Conservation (phyloP, 2,113 vertebrate genomes). For the Scartelaos histophorus region DNA sequence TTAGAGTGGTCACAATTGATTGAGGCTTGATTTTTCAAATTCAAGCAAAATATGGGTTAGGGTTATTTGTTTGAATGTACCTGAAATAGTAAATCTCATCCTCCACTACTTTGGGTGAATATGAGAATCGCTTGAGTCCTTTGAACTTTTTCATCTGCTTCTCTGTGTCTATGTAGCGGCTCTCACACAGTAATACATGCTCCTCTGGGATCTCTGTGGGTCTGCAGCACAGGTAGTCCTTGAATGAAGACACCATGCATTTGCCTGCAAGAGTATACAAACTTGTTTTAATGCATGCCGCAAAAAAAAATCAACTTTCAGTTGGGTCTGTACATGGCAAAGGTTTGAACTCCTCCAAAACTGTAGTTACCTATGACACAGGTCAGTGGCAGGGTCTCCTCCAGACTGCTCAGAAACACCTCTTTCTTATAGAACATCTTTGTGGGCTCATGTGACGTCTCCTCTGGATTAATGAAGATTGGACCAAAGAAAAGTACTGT, state of each 20-base stretch:
- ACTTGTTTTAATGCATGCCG: neutral
- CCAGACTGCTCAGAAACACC: constrained; percentile 93
- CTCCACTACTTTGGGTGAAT: constrained; percentile 96
- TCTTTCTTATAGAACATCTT: constrained; percentile 99
- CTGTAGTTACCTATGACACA: constrained; percentile 86
- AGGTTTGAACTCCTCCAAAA: neutral
- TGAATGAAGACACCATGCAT: constrained; percentile 93
- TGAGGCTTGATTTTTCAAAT: neutral
- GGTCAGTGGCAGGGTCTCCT: constrained; percentile 91
- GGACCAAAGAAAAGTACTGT: constrained; percentile 93
- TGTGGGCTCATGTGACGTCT: constrained; percentile 96
- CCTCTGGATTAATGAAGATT: constrained; percentile 96
- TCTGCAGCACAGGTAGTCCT: constrained; percentile 96
- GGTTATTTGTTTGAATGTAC: constrained; percentile 63
- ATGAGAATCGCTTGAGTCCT: constrained; percentile 95
- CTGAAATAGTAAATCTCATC: constrained; percentile 98
- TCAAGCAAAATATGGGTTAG: neutral
- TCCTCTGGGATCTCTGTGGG: constrained; percentile 92
- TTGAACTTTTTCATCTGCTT: constrained; percentile 99
- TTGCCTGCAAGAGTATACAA: constrained; percentile 80
- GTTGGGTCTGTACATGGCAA: neutral
- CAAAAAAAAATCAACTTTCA: neutral
- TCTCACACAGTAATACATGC: constrained; percentile 91
- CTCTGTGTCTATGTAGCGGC: constrained; percentile 94
- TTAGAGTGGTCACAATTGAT: neutral